Conservation (phyloP, 2,113 vertebrate genomes). For the Sceloporus undulatus region DNA sequence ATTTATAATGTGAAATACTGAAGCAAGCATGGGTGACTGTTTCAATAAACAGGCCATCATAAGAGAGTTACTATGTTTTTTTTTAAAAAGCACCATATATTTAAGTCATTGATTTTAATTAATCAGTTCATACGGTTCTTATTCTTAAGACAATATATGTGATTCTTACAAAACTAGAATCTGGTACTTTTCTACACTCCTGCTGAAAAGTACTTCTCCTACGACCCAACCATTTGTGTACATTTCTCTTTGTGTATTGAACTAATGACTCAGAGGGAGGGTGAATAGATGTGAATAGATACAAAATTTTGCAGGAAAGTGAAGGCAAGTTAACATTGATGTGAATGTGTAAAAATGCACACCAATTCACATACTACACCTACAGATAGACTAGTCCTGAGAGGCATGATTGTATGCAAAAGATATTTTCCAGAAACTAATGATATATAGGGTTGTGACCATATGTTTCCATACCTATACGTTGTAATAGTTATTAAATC, state of each 20-base stretch:
- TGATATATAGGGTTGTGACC: neutral
- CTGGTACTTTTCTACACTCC: neutral
- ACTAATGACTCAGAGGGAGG: neutral
- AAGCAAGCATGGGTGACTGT: neutral
- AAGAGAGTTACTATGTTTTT: neutral
- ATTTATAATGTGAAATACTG: neutral
- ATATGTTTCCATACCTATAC: neutral
- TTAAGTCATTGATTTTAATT: neutral
- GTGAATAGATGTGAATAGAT: no score
- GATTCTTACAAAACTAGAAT: neutral
- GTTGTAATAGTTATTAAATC: no score
- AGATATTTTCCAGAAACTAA: neutral
- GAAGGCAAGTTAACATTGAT: no score
- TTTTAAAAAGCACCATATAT: no score
- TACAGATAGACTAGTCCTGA: no score
- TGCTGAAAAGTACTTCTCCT: neutral
- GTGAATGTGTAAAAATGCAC: no score
- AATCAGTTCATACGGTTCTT: neutral
- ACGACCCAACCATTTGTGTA: neutral
- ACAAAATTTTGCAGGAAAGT: no score
- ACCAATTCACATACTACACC: no score
- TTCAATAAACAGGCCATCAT: neutral
- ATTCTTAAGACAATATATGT: neutral
- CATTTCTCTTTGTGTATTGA: neutral
- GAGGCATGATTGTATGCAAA: neutral